Evolutionary conservation across 2,113 vertebrate genomes (phyloP).

Genomic region (Terrapene triunguis): DNA sequence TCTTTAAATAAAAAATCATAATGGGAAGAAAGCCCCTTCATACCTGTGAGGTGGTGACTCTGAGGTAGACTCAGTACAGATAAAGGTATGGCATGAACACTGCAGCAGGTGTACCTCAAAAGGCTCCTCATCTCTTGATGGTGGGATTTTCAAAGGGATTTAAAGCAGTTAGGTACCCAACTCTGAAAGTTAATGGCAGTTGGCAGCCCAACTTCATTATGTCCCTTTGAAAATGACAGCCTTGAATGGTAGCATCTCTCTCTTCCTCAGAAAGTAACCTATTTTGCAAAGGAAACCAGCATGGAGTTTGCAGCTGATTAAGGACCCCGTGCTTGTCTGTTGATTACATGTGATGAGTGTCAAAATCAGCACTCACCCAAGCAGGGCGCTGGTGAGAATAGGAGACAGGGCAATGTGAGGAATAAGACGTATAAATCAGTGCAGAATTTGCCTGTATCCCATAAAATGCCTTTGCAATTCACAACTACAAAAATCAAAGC

Average conservation of each 20-base stretch:
- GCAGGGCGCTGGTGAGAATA: background rate
- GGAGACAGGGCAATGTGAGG: background rate
- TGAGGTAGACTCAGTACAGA: background rate
- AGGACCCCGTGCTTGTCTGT: background rate
- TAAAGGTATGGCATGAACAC: background rate
- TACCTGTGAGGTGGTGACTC: fast-evolving
- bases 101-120: background rate
- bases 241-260: background rate
- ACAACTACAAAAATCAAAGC: fast-evolving
- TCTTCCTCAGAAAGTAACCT: background rate
- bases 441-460: background rate
- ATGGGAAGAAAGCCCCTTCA: background rate
- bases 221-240: background rate
- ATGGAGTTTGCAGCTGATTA: background rate
- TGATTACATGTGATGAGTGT: background rate
- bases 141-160: background rate
- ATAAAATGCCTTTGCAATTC: background rate
- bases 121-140: background rate
- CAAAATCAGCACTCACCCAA: background rate
- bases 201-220: background rate
- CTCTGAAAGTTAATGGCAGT: background rate
- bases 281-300: background rate
- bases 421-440: background rate
- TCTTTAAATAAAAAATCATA: slow-evolving; percentile 7
- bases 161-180: background rate